A percentile compares a stretch with the other conserved stretches of the same genome.
These are phyloP conservation scores for Rana temporaria DNA, from an alignment of 2,113 vertebrate species.

Conservation along the genomic window DNA sequence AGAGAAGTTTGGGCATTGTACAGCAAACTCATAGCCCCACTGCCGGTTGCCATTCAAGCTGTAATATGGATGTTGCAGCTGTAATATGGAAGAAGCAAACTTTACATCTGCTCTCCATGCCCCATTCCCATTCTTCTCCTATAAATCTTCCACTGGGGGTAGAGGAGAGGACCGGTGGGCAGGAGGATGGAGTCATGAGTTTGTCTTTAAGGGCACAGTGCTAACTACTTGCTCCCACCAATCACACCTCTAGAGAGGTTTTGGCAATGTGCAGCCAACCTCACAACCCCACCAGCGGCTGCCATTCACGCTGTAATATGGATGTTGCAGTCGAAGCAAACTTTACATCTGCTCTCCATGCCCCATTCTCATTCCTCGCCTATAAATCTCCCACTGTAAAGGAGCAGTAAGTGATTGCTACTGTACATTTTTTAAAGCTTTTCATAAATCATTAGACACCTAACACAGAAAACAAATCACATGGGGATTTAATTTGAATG, in stretches of 20 bases:
- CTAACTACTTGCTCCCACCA: too few relatives aligned
- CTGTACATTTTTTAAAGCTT: slow-evolving; percentile 46
- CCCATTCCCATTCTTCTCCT: not conserved
- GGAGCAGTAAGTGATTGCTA: slow-evolving; percentile 41
- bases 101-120: slow-evolving; percentile 23
- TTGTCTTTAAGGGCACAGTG: too few relatives aligned
- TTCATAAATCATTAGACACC: slow-evolving; percentile 54
- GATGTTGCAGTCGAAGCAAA: not conserved
- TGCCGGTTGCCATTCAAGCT: not conserved
- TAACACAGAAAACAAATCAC: slow-evolving; percentile 47
- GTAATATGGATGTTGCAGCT: slow-evolving; percentile 1
- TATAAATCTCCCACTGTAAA: slow-evolving; percentile 16
- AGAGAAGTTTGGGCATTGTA: too few relatives aligned
- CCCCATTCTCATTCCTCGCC: not conserved
- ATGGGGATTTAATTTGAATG: slow-evolving; percentile 46
- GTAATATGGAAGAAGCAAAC: too few relatives aligned
- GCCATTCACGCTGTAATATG: slow-evolving; percentile 7
- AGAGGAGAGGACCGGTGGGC: too few relatives aligned
- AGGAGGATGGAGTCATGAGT: too few relatives aligned
- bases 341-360: slow-evolving; percentile 24
- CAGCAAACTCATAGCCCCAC: too few relatives aligned
- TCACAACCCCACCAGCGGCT: not conserved
- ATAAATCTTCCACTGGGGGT: not conserved
- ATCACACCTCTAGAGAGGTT: too few relatives aligned
- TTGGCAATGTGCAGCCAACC: too few relatives aligned